phyloP scores from a whole-genome alignment of 2,113 vertebrate species.

The Trogon surrucura region DNA sequence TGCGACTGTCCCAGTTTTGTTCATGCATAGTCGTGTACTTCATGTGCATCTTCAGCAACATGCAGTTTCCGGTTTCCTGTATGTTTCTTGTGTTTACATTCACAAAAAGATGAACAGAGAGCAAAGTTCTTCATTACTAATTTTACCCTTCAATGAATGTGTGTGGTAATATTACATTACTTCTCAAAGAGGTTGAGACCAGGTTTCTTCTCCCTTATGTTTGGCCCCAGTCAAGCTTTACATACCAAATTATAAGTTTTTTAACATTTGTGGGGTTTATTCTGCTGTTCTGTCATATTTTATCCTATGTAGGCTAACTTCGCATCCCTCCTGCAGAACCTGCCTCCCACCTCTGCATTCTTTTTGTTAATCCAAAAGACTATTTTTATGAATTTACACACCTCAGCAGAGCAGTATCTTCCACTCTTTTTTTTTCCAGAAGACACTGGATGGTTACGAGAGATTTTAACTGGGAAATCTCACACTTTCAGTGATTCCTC shows the following conservation, averaged over 20 bases:
- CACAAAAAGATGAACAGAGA: not conserved
- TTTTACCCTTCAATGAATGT: not conserved
- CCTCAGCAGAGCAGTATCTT: not conserved
- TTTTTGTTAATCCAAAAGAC: not conserved
- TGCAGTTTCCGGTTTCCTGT: not conserved
- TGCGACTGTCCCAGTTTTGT: not conserved
- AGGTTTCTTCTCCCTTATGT: not conserved
- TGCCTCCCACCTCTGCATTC: not conserved
- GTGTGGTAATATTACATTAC: not conserved
- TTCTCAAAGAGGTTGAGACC: not conserved
- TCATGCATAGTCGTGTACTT: not conserved
- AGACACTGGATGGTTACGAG: not conserved
- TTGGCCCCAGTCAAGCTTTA: not conserved
- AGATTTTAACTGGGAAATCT: not conserved
- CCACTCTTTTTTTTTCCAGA: not conserved
- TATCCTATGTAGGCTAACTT: not conserved
- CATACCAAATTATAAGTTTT: not conserved
- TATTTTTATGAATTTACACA: not conserved
- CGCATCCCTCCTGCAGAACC: not conserved
- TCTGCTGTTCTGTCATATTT: not conserved
- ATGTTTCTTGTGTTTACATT: not conserved
- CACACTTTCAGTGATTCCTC: not conserved
- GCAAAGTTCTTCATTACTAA: not conserved
- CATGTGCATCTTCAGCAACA: not conserved
- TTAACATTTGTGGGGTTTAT: not conserved